Percentiles rank a stretch among this genome's conserved stretches.
phyloP scores from a whole-genome alignment of 2,797 vertebrate species.

The Mus minutoides region DNA sequence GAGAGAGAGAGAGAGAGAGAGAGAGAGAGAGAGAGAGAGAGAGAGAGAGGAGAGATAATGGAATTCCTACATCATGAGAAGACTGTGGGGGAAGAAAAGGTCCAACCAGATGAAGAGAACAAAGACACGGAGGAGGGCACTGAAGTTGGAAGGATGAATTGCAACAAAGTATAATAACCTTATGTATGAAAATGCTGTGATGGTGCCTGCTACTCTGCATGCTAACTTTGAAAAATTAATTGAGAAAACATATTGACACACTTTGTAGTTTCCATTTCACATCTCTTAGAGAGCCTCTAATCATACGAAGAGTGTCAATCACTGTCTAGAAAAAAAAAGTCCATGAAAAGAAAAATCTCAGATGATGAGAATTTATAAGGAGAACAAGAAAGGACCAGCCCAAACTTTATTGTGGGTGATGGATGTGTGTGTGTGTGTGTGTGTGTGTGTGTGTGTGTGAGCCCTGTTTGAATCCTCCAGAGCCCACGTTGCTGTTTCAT shows the following conservation, averaged over 20 bases:
- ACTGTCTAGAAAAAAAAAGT: not conserved
- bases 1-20: not conserved
- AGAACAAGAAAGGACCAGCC: not conserved
- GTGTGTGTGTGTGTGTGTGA: no score
- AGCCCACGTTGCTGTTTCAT: accelerated
- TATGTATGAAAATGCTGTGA: not conserved
- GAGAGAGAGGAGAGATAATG: not conserved
- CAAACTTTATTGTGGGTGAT: not conserved
- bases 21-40: not conserved
- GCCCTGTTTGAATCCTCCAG: not conserved
- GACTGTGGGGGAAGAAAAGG: not conserved
- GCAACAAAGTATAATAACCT: not conserved
- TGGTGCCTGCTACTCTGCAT: not conserved
- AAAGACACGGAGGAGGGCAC: not conserved
- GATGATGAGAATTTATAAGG: not conserved
- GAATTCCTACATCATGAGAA: not conserved
- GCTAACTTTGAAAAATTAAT: not conserved
- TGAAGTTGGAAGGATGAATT: not conserved
- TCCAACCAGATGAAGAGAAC: not conserved
- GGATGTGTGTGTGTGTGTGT: no score
- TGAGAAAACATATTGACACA: not conserved
- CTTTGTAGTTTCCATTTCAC: not conserved
- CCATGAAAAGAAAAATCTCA: not conserved
- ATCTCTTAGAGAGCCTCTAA: not conserved
- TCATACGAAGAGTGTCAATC: not conserved